Percentiles rank a stretch among this genome's conserved stretches.
phyloP scores from a whole-genome alignment of 2,888 invertebrate genomes.

The Ophion slaviceki region DNA sequence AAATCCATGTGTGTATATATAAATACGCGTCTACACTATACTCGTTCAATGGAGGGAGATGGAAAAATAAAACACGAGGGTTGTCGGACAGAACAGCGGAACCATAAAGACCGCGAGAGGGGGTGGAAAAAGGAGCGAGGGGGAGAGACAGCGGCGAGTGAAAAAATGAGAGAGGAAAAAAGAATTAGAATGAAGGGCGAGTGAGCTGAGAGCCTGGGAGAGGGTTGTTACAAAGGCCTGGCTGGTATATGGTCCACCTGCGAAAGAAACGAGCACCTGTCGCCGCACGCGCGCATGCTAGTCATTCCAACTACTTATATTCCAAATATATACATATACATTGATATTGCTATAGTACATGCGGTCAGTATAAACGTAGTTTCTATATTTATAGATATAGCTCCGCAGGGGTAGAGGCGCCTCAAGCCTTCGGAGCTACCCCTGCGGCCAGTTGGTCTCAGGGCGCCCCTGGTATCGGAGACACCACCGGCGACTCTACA shows the following conservation, averaged over 20 bases:
- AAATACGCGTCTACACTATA: neutral
- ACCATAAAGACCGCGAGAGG: neutral
- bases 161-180: constrained; percentile 31
- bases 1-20: neutral
- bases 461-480: constrained; percentile 51
- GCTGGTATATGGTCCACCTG: constrained; percentile 78
- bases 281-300: constrained; percentile 75
- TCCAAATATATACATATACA: neutral
- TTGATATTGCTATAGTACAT: constrained; percentile 16
- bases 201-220: constrained; percentile 43
- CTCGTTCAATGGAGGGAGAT: neutral
- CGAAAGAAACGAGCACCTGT: constrained; percentile 77
- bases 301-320: constrained; percentile 17
- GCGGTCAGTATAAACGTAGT: constrained; percentile 37
- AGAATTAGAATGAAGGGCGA: constrained; percentile 48
- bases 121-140: neutral
- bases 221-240: constrained; percentile 62
- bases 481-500: constrained; percentile 43
- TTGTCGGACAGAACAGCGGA: constrained; percentile 12
- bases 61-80: constrained; percentile 23
- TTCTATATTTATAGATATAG: constrained; percentile 15
- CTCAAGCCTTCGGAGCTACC: constrained; percentile 53
- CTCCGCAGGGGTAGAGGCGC: constrained; percentile 31
- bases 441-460: constrained; percentile 64
- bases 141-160: neutral